Conservation (phyloP, 2,888 invertebrate genomes). For the Macropis europaea region DNA sequence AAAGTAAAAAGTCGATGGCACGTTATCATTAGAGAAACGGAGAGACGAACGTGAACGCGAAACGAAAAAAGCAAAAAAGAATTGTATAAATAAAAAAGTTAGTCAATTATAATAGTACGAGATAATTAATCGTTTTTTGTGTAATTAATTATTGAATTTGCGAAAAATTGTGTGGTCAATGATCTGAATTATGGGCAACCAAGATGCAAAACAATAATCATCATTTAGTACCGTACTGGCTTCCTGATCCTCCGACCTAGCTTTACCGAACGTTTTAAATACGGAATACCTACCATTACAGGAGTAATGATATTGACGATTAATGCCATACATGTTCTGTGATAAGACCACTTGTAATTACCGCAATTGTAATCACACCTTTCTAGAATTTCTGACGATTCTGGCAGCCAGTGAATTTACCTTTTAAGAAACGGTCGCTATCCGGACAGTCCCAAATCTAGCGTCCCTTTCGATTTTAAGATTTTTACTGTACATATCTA, state of each 20-base stretch:
- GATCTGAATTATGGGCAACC: constrained; percentile 79
- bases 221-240: constrained; percentile 77
- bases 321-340: constrained; percentile 81
- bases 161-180: constrained; percentile 48
- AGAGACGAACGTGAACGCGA: neutral
- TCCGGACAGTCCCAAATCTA: constrained; percentile 69
- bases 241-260: constrained; percentile 79
- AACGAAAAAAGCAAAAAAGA: constrained; percentile 39
- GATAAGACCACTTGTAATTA: constrained; percentile 80
- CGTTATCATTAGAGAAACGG: constrained; percentile 18
- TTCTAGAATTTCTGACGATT: constrained; percentile 67
- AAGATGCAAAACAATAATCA: constrained; percentile 71
- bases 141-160: constrained; percentile 71
- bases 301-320: constrained; percentile 74
- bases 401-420: constrained; percentile 75
- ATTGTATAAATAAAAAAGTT: constrained; percentile 76
- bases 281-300: constrained; percentile 73
- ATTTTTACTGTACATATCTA: constrained; percentile 72
- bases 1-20: neutral
- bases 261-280: constrained; percentile 76
- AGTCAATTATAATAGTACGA: constrained; percentile 77
- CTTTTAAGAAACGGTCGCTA: constrained; percentile 66
- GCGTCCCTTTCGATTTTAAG: constrained; percentile 61
- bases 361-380: constrained; percentile 73
- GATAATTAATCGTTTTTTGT: constrained; percentile 73